phyloP scores from a whole-genome alignment of 2,888 invertebrate species.

The Drosophila helvetica region DNA sequence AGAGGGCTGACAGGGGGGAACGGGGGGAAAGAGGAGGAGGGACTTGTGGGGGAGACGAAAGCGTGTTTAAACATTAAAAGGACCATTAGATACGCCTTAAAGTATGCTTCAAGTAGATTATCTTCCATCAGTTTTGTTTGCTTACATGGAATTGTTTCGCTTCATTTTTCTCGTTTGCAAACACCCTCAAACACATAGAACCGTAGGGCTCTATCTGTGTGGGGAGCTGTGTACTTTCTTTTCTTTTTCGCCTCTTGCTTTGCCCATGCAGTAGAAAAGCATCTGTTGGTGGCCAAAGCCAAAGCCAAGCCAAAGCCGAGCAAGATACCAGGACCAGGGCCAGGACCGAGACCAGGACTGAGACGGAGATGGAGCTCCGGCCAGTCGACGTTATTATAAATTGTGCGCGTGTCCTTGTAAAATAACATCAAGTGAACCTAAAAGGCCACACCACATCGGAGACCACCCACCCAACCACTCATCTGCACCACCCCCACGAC shows the following conservation, averaged over 20 bases:
- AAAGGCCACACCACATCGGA: conserved; percentile 23
- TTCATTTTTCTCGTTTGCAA: conserved; percentile 77
- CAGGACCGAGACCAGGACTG: conserved; percentile 22
- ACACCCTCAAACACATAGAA: conserved; percentile 56
- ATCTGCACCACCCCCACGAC: background rate
- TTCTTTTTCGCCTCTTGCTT: conserved; percentile 8
- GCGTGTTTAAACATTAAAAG: conserved; percentile 82
- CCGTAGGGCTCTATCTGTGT: conserved; percentile 35
- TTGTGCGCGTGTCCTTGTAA: conserved; percentile 80
- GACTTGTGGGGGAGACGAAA: conserved; percentile 58
- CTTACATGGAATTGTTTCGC: conserved; percentile 80
- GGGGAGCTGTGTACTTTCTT: conserved; percentile 36
- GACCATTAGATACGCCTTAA: conserved; percentile 83
- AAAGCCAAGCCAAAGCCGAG: conserved; percentile 7
- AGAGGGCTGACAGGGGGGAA: background rate
- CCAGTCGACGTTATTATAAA: conserved; percentile 71
- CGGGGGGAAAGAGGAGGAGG: background rate
- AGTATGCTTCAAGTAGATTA: conserved; percentile 83
- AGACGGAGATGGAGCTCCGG: conserved; percentile 19
- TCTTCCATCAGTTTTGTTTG: conserved; percentile 81
- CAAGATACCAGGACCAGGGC: conserved; percentile 13
- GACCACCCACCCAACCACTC: background rate
- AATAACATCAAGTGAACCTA: conserved; percentile 74
- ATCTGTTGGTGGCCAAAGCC: conserved; percentile 23
- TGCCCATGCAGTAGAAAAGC: background rate